Evolutionary conservation across 2,113 vertebrate genomes (phyloP).

Genomic region (Lepus europaeus): DNA sequence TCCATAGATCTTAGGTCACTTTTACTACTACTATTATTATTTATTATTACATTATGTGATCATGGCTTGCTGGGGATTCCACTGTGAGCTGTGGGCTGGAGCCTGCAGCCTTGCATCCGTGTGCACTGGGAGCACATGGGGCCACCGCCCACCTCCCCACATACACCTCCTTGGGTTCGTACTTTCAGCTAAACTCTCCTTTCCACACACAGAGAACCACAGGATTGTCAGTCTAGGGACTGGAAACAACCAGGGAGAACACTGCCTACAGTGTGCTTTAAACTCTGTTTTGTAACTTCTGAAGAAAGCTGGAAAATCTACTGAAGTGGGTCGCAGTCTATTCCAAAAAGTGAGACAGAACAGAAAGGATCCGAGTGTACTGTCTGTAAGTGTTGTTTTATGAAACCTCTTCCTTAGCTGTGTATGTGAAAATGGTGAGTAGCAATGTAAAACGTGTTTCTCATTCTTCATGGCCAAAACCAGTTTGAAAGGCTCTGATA

Average conservation of each 20-base stretch:
- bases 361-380: background rate
- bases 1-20: background rate
- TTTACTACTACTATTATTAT: background rate
- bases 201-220: background rate
- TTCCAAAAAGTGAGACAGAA: conserved; percentile 1
- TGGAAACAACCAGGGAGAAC: background rate
- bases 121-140: background rate
- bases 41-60: background rate
- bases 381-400: background rate
- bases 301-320: background rate
- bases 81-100: background rate
- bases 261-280: background rate
- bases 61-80: background rate
- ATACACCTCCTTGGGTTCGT: background rate
- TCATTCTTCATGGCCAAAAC: background rate
- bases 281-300: conserved; percentile 3
- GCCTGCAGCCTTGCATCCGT: background rate
- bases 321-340: background rate
- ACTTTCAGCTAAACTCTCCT: background rate
- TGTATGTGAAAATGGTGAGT: background rate
- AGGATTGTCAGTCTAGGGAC: background rate
- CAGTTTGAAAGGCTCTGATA: background rate
- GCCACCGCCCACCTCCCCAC: background rate
- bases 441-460: background rate
- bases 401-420: background rate